phyloP scores from a whole-genome alignment of 2,888 invertebrate species.

The Elegia similella region DNA sequence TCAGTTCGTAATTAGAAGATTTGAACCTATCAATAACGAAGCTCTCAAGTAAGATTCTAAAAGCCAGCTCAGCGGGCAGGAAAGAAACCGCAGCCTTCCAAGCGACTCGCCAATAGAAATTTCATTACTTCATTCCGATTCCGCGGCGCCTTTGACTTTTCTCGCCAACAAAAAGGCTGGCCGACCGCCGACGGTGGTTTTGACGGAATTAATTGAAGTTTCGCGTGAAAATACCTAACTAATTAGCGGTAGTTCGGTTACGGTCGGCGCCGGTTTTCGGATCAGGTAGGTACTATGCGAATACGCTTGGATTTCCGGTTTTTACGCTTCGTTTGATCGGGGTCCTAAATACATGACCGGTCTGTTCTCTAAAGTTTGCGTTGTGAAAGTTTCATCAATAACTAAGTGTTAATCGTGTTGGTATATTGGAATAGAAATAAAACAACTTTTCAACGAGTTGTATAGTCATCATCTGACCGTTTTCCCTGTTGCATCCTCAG shows the following conservation, averaged over 20 bases:
- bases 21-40: not conserved
- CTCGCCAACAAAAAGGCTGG: constrained; percentile 39
- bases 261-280: constrained; percentile 27
- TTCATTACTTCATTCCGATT: constrained; percentile 56
- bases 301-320: constrained; percentile 30
- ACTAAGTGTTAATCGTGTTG: not conserved
- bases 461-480: too few species aligned
- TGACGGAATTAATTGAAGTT: constrained; percentile 69
- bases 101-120: constrained; percentile 49
- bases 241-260: constrained; percentile 54
- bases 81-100: constrained; percentile 41
- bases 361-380: not conserved
- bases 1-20: not conserved
- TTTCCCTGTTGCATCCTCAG: too few species aligned
- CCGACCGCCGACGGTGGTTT: constrained; percentile 45
- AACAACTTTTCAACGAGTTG: too few species aligned
- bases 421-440: too few species aligned
- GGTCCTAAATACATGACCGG: not conserved
- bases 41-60: constrained; percentile 21
- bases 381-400: not conserved
- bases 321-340: constrained; percentile 28
- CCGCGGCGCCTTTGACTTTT: constrained; percentile 53
- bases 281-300: constrained; percentile 35
- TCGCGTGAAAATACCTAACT: constrained; percentile 63
- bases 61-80: constrained; percentile 29